Percentiles rank a stretch among this genome's conserved stretches.
Evolutionary conservation across 2,888 invertebrate genomes (phyloP).

Genomic region (Polydrusus tereticollis): DNA sequence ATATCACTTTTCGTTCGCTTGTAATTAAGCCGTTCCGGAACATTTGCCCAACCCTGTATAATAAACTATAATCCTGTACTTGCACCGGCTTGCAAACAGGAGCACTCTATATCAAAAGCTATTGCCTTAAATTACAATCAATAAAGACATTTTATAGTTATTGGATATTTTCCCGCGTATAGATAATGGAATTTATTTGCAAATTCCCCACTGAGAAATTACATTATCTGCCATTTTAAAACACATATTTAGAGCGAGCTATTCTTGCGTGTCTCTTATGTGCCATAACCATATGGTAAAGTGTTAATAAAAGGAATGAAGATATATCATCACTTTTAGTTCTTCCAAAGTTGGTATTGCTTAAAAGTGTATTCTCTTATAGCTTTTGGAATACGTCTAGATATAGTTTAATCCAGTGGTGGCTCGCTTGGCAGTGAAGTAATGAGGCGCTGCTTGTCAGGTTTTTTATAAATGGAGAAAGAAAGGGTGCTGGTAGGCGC

Average conservation of each 20-base stretch:
- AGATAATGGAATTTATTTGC: constrained; percentile 3
- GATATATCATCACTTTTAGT: neutral
- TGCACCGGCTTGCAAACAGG: neutral
- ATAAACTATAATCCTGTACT: no score
- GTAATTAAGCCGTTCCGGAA: no score
- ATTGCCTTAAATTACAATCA: neutral
- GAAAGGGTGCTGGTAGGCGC: no score
- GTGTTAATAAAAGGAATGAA: neutral
- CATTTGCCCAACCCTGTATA: no score
- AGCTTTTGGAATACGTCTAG: neutral
- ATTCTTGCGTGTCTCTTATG: neutral
- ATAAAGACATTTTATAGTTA: neutral
- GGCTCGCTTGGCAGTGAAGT: no score
- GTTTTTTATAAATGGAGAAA: no score
- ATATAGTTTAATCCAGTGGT: no score
- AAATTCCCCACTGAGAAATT: neutral
- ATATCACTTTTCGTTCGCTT: no score
- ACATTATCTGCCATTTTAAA: constrained; percentile 6
- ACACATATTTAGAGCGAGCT: neutral
- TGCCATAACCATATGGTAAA: neutral
- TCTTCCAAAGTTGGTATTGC: neutral
- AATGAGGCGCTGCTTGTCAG: no score
- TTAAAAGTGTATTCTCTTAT: neutral
- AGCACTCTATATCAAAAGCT: neutral
- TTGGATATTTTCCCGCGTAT: neutral